Evolutionary conservation across 2,888 invertebrate genomes (phyloP).

Genomic region (Celastrina argiolus): DNA sequence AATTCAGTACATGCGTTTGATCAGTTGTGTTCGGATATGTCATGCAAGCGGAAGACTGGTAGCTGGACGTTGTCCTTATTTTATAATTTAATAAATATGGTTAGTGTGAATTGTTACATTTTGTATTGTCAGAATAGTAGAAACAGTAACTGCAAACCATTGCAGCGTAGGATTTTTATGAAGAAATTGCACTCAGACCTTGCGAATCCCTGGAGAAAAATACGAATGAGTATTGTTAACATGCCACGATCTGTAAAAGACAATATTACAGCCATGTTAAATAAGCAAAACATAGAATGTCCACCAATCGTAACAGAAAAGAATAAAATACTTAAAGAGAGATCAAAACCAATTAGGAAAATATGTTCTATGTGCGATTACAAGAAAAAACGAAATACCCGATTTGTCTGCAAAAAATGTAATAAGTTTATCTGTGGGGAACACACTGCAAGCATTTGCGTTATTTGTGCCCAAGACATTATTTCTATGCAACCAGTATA

Average conservation of each 20-base stretch:
- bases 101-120: not conserved
- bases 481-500: too few relatives aligned
- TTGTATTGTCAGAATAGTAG: not conserved
- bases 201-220: constrained; percentile 1
- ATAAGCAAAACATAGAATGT: not conserved
- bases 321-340: not conserved
- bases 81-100: constrained; percentile 2
- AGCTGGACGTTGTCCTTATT: not conserved
- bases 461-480: not conserved
- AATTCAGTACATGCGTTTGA: not conserved
- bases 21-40: not conserved
- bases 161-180: not conserved
- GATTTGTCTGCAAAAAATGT: not conserved
- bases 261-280: not conserved
- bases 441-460: not conserved
- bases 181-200: not conserved
- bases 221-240: not conserved
- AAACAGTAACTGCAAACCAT: not conserved
- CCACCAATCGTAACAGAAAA: not conserved
- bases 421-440: not conserved
- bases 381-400: not conserved
- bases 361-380: not conserved
- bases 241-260: not conserved
- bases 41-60: not conserved
- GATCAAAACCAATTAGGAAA: not conserved